Base-by-base conservation (phyloP, 1,140 invertebrate species). In the Psilanteris sp. region DNA sequence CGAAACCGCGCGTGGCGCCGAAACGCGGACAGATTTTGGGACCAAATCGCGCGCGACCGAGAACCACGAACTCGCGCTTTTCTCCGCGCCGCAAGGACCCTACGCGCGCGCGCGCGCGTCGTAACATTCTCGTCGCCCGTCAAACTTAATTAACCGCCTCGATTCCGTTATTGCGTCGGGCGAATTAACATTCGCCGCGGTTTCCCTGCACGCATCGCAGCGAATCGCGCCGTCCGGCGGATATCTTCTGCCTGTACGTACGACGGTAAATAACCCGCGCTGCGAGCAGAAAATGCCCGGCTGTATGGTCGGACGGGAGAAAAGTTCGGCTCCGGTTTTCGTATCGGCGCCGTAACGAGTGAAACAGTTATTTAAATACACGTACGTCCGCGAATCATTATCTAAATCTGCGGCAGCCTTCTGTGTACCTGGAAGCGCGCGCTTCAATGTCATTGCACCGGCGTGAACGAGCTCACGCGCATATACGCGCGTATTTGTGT, bases 401-500 rank as follows among this genome's bases (percentile, higher is more conserved):
- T 72, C 68, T 48, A 44, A 48, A 73, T 73, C 57, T 31, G 22
- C 18, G 26, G 24, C 39, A 44, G 41, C 48, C 46, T 67, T 61
- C 36, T 36, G 11, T 32, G 62, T 54, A 50, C 32, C 27, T 62
- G 55, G 15, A 64, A 61, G 39, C 50, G 39, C 50, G 48, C 32
- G 41, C 55, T 64, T 68, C 36, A 68, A 59, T 74, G 71, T 66
- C 61, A 74, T 67, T 67, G 54, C 54, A 54, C 54, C 31, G 46
- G 62, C 41, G 54, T 44, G 54, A 74, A 74, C 61, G 57, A 54
- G 52, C 59, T 59, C 36, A 32, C 61, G 59, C 66, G 59, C 31
- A 41, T 75, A 62, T 75, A 62, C 55, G 57, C 32, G 59, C 70
- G 72, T 68, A 73, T 70, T 75, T 62, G 61, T 64, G 52, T 67